phyloP scores from a whole-genome alignment of 2,113 vertebrate genomes.

The Stigmatopora nigra region DNA sequence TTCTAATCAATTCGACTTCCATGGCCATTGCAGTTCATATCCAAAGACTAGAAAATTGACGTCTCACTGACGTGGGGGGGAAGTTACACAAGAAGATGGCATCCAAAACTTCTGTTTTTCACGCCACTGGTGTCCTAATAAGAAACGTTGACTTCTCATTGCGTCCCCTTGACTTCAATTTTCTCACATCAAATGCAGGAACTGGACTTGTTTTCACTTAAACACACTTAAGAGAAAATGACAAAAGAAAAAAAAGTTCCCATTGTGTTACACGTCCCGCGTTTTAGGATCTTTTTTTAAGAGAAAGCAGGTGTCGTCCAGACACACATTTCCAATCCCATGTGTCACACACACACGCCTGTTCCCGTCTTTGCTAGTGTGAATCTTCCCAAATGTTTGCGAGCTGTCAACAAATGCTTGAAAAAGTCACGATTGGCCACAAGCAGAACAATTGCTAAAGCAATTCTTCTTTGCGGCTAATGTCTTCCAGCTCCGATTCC shows the following conservation, averaged over 20 bases:
- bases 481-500: neutral
- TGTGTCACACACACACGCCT: conserved; percentile 9
- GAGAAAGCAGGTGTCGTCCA: neutral
- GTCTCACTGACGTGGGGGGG: neutral
- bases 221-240: neutral
- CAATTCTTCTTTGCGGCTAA: neutral
- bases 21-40: neutral
- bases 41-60: neutral
- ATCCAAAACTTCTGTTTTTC: conserved; percentile 23
- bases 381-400: neutral
- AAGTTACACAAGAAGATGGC: conserved; percentile 1
- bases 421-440: neutral
- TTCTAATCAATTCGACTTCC: too few species aligned
- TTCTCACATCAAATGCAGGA: neutral
- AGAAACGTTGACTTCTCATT: conserved; percentile 1
- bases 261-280: conserved; percentile 1
- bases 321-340: neutral
- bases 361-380: conserved; percentile 1
- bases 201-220: conserved; percentile 7
- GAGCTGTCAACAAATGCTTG: neutral
- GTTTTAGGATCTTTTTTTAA: neutral
- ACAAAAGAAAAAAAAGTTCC: neutral
- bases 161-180: neutral
- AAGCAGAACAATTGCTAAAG: neutral
- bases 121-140: conserved; percentile 38